phyloP scores from a whole-genome alignment of 1,140 invertebrate genomes.

The Sarcophaga bullata region DNA sequence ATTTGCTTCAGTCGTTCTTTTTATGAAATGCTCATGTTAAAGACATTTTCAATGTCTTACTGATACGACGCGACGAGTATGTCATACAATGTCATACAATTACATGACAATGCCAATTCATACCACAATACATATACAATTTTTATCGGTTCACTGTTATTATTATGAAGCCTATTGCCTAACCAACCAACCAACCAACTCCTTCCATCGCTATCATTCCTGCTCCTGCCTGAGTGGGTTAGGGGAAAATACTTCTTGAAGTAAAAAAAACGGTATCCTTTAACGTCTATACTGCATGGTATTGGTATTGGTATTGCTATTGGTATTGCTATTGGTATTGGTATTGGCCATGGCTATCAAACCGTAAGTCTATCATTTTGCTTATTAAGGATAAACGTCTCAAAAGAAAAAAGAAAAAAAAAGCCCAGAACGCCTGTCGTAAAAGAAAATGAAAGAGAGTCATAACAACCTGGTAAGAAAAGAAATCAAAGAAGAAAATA shows the following conservation, averaged over 20 bases:
- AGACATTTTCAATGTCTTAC: constrained; percentile 12
- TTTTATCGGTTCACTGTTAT: neutral
- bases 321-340: neutral
- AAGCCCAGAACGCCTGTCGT: neutral
- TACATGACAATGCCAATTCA: neutral
- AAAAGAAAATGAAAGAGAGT: too few species aligned
- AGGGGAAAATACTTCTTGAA: too few species aligned
- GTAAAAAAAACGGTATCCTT: neutral
- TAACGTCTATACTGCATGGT: neutral
- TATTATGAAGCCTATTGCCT: too few species aligned
- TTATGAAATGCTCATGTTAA: neutral
- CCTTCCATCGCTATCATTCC: neutral
- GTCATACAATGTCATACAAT: constrained; percentile 18
- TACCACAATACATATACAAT: neutral
- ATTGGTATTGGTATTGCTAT: neutral
- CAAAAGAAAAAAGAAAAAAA: too few species aligned
- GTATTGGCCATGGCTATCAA: neutral
- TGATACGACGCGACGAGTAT: neutral
- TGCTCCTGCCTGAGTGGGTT: too few species aligned
- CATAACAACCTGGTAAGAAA: neutral
- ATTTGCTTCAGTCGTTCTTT: too few species aligned
- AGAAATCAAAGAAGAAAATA: neutral
- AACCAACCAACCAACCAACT: neutral
- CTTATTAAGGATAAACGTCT: constrained; percentile 3
- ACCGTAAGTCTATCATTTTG: constrained; percentile 8